phyloP scores from a whole-genome alignment of 2,888 invertebrate species.

The Ophioninae sp. region DNA sequence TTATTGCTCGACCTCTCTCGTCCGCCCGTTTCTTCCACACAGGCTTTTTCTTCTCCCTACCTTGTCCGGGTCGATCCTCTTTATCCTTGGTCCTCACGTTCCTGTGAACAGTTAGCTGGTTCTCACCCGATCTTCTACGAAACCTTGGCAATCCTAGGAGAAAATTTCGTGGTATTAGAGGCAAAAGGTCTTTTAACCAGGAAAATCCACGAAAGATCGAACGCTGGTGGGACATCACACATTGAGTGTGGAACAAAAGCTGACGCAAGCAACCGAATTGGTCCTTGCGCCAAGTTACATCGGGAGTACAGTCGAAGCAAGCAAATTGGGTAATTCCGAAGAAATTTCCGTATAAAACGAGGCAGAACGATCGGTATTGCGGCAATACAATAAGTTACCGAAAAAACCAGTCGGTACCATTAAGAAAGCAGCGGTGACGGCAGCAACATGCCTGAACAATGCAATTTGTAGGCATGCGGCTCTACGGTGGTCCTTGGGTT shows the following conservation, averaged over 20 bases:
- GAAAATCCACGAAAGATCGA: background rate
- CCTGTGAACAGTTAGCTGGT: background rate
- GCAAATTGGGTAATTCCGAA: background rate
- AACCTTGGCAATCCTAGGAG: background rate
- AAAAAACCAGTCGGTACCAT: constrained; percentile 64
- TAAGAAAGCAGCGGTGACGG: constrained; percentile 68
- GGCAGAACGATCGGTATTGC: constrained; percentile 24
- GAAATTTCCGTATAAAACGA: background rate
- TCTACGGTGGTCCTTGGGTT: constrained; percentile 65
- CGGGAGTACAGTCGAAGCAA: background rate
- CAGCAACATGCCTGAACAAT: constrained; percentile 73
- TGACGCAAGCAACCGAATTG: too few relatives aligned
- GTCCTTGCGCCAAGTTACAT: background rate
- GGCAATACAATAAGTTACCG: constrained; percentile 55
- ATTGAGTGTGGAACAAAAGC: too few relatives aligned
- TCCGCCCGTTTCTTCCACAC: constrained; percentile 31
- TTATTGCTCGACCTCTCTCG: constrained; percentile 74
- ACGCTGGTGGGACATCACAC: background rate
- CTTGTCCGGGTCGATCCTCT: constrained; percentile 18
- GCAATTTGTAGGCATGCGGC: constrained; percentile 75
- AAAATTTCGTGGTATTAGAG: background rate
- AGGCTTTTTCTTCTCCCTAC: constrained; percentile 11
- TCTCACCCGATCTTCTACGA: background rate
- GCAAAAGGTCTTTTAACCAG: background rate
- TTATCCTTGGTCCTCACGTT: background rate